Evolutionary conservation across 2,113 vertebrate species (phyloP).

Genomic region (Balaenoptera acutorostrata): DNA sequence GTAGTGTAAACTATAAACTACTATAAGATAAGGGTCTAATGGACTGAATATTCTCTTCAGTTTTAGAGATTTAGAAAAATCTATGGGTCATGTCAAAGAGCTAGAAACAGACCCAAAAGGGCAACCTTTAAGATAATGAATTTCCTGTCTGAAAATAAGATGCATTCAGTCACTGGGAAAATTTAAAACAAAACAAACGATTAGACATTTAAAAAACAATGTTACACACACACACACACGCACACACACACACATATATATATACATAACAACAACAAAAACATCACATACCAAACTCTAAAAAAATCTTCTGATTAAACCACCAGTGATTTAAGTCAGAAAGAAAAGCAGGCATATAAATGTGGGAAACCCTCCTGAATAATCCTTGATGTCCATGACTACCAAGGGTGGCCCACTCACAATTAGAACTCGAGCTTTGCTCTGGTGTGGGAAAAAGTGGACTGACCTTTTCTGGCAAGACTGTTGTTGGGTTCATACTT

Average conservation of each 20-base stretch:
- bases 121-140: constrained; percentile 4
- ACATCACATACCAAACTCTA: neutral
- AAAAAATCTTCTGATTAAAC: neutral
- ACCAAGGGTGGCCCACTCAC: neutral
- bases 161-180: neutral
- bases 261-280: neutral
- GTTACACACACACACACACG: neutral
- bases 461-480: constrained; percentile 93
- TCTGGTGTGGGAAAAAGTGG: neutral
- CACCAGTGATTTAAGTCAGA: neutral
- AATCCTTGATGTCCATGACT: too few relatives aligned
- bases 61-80: constrained; percentile 40
- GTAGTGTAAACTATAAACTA: neutral
- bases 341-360: neutral
- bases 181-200: neutral
- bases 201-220: neutral
- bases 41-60: constrained; percentile 56
- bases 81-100: neutral
- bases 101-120: constrained; percentile 43
- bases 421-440: neutral
- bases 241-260: neutral
- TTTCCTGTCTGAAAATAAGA: constrained; percentile 32
- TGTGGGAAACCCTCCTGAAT: neutral
- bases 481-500: constrained; percentile 92
- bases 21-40: constrained; percentile 25